These are phyloP conservation scores for Caranx ignobilis DNA, from an alignment of 2,113 vertebrate species.

Conservation along the genomic window DNA sequence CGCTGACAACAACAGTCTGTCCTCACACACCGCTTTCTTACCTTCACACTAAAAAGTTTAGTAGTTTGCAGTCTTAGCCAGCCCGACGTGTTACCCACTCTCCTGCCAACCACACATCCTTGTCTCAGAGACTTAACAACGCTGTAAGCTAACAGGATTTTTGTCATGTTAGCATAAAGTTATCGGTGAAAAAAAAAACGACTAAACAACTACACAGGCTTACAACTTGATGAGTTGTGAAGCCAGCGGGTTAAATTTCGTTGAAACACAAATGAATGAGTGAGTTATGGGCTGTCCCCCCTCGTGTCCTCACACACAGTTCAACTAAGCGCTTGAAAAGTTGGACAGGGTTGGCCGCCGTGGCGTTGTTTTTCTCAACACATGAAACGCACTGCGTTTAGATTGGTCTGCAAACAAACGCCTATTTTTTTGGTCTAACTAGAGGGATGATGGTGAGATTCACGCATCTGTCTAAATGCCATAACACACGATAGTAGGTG, in stretches of 20 bases:
- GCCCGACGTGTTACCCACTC: slow-evolving; percentile 60
- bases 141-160: slow-evolving; percentile 88
- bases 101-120: slow-evolving; percentile 77
- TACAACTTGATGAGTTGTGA: neutral
- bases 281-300: neutral
- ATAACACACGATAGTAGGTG: neutral
- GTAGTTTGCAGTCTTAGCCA: slow-evolving; percentile 77
- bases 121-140: slow-evolving; percentile 84
- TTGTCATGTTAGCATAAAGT: slow-evolving; percentile 83
- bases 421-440: neutral
- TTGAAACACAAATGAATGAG: neutral
- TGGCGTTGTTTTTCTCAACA: slow-evolving; percentile 28
- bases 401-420: slow-evolving; percentile 38
- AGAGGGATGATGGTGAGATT: neutral
- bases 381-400: neutral
- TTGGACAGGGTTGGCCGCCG: slow-evolving; percentile 28
- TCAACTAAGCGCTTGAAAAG: neutral
- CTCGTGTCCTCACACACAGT: neutral
- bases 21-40: slow-evolving; percentile 72
- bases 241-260: neutral
- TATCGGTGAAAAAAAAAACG: neutral
- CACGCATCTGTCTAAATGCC: neutral
- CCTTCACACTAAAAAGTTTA: slow-evolving; percentile 87
- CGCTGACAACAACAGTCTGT: no score
- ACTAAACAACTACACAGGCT: neutral